A percentile compares a stretch with the other conserved stretches of the same genome.
Conservation (phyloP, 2,888 invertebrate species). For the Harpagoxenus sublaevis region DNA sequence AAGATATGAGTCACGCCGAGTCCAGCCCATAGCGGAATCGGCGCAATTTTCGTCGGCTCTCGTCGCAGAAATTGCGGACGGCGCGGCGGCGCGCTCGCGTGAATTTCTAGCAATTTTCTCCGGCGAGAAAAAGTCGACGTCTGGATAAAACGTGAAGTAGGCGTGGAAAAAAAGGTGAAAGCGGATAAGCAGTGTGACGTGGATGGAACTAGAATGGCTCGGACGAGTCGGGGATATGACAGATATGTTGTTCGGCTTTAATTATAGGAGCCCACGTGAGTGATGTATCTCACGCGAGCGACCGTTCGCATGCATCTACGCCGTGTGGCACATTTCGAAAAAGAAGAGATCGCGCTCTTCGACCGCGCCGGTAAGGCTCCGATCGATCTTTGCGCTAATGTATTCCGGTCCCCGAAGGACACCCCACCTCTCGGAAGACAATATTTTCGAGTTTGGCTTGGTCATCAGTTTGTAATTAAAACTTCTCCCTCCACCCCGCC, state of each 20-base stretch:
- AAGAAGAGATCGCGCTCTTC: slow-evolving; percentile 70
- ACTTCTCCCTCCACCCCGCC: slow-evolving; percentile 70
- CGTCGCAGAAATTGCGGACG: slow-evolving; percentile 59
- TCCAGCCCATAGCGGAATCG: slow-evolving; percentile 25
- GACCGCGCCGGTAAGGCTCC: slow-evolving; percentile 61
- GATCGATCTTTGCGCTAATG: slow-evolving; percentile 77
- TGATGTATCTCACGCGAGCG: slow-evolving; percentile 73
- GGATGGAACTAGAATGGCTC: slow-evolving; percentile 69
- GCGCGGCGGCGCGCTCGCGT: slow-evolving; percentile 19
- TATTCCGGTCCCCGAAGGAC: slow-evolving; percentile 74
- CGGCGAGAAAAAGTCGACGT: slow-evolving; percentile 43
- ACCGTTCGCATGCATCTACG: slow-evolving; percentile 54
- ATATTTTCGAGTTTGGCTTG: slow-evolving; percentile 85
- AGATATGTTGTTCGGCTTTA: slow-evolving; percentile 74
- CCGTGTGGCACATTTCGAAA: slow-evolving; percentile 57
- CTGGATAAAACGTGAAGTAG: slow-evolving; percentile 67
- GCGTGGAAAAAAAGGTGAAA: slow-evolving; percentile 66
- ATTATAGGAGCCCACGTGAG: slow-evolving; percentile 8
- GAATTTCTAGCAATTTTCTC: slow-evolving; percentile 52
- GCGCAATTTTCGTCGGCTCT: slow-evolving; percentile 50
- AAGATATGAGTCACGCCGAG: slow-evolving; percentile 40
- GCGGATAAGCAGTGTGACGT: slow-evolving; percentile 60
- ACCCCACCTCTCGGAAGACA: slow-evolving; percentile 79
- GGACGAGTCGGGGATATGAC: slow-evolving; percentile 71
- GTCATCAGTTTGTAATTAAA: slow-evolving; percentile 86